These are phyloP conservation scores for Tragelaphus scriptus DNA, from an alignment of 2,113 vertebrate genomes.

Conservation along the genomic window DNA sequence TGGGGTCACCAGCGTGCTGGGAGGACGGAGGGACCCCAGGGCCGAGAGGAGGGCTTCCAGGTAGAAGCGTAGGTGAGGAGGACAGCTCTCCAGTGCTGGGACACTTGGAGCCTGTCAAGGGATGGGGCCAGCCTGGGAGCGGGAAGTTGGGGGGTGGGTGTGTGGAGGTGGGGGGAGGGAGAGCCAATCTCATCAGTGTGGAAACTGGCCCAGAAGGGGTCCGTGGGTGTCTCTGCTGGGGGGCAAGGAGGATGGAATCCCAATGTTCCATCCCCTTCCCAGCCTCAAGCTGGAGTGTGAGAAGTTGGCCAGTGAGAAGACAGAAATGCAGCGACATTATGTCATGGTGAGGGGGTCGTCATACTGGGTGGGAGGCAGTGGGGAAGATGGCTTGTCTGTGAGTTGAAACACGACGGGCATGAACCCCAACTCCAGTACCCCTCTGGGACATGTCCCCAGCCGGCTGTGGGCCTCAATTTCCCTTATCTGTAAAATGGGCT, in stretches of 20 bases:
- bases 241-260: background rate
- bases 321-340: conserved; percentile 86
- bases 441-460: background rate
- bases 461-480: background rate
- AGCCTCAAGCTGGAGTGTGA: conserved; percentile 88
- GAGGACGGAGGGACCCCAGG: too few relatives aligned
- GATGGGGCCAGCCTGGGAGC: too few relatives aligned
- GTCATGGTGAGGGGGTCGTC: conserved; percentile 80
- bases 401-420: background rate
- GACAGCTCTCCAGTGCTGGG: too few relatives aligned
- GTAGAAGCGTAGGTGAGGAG: too few relatives aligned
- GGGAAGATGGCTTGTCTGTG: background rate
- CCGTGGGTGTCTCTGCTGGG: background rate
- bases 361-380: background rate
- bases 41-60: too few relatives aligned
- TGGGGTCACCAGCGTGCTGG: too few relatives aligned
- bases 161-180: too few relatives aligned
- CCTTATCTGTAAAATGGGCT: background rate
- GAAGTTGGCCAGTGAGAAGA: conserved; percentile 86
- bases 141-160: too few relatives aligned
- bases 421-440: background rate
- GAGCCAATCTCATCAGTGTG: too few relatives aligned
- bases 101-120: too few relatives aligned
- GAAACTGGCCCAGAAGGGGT: too few relatives aligned
- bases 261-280: background rate